Evolutionary conservation across 53 echinoderm and acorn worm species (phyloP), one percentile per base, ranked within the genome.

Genomic region (Temnopleurus reevesii): DNA sequence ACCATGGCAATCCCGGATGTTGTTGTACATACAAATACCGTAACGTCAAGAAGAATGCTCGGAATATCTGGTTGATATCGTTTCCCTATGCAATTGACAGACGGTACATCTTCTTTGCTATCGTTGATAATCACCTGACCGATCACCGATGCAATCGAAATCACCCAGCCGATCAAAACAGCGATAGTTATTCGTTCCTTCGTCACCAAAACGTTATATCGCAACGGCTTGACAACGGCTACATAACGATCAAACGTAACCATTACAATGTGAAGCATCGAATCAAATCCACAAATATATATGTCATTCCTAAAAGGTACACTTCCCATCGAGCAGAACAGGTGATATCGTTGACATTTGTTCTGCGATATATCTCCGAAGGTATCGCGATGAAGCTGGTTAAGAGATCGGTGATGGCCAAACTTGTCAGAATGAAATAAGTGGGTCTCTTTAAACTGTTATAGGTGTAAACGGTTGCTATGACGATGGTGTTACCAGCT

Each of bases 241-340:
- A 71, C 12, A 27, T 71, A 71, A 8, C 71, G 71, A 43, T 71
- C 71, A 71, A 71, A 71, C 38, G 71, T 71, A 38, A 71, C 71
- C 71, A 71, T 71, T 12, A 71, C 71, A 7, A 71, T 71, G 41
- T 71, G 71, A 19, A 71, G 38, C 71, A 71, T 71, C 19, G 71
- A 71, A n/a, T 71, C 71, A 30, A 71, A 71, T 41, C 71, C 71
- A 43, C 71, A 71, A 41, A 71, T 71, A 3, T n/a, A n/a, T 71
- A 71, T n/a, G 71, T 71, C 71, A 71, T 71, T 21, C 71, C 71
- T 21, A 71, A 41, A n/a, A 71, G 10, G 41, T 71, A 71, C 5
- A 71, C 71, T 7, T 71, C 71, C 71, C 71, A 71, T 23, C 71
- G 41, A 19, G 71, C 71, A 6, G 71, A 71, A n/a, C 38, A 71